Base-by-base conservation (phyloP, 2,888 invertebrate species). In the Hypomecis atomaria region DNA sequence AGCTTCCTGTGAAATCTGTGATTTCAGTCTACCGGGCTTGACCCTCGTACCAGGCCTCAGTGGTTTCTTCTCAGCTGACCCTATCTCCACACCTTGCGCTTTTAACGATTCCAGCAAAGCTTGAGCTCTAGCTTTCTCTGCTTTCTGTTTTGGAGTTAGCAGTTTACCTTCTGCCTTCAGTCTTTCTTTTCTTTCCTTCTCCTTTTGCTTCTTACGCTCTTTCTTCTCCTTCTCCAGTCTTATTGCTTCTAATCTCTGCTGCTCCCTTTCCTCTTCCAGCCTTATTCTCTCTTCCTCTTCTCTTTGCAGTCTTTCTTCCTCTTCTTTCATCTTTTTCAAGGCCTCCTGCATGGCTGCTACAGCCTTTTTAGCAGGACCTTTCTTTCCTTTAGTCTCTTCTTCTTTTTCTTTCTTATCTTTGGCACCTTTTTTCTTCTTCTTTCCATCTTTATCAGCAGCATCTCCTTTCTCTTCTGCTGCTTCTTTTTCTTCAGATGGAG, bases 121-220 rank as follows among this genome's bases (percentile, higher is more conserved):
- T 85, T 97, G 97, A 6, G 98, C 98, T 72, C 98, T 94, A 0
- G 97, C 96, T 69, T 96, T 95, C 76, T 98, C 98, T 71, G 97
- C 97, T 84, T 98, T 98, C 84, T 99, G 98, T 86, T 98, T 98
- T 0, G 97, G 96, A 2, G 98, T 98, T 64, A 99, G 89, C 40
- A 98, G 93, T 88, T 98, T 99, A 3, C 99, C 99, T 90, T 99
- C 99, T n/a, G 97, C 97, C 87, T 99, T 99, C 74, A 98, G 93
- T 80, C 98, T 94, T 78, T 98, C 98, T 86, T 97, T 98, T 55
- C 97, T 94, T 82, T 98, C 98, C 81, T 98, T 98, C 88, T 98
- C 98, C 81, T 97, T 97, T 78, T 96, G 96, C 83, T 98, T 99
- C 84, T 96, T 98, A 81, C 95, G 95, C 72, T 97, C 97, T 81